Evolutionary conservation across 2,888 invertebrate genomes (phyloP), one percentile per base, ranked within the genome.

Genomic region (Drosophila ustulata): DNA sequence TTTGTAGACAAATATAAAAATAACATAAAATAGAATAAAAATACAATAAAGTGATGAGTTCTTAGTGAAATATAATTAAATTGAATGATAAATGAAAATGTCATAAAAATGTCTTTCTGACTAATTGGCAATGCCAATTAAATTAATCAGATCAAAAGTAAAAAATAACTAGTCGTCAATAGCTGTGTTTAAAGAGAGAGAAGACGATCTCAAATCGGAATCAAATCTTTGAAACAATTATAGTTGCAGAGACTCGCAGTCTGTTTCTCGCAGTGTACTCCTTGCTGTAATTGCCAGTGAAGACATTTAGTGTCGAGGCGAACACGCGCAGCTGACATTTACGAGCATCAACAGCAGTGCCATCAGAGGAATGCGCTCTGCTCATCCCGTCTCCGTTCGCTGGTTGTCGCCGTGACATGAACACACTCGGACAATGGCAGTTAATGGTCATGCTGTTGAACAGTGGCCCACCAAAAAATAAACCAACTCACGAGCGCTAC

Each of bases 261-360:
- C 0, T 4, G 6, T 53, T 62, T 41, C 26, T 13, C 23, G 28
- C 49, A 64, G 64, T 64, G 64, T 34, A 32, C 8, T n/a, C 1
- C n/a, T 0, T 68, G 80, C 71, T 85, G 82, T 91, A 90, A 89
- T 91, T 90, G 88, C 89, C 84, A 79, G 80, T 84, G 89, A 90
- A 90, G 88, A 90, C 89, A 90, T 90, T 82, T 74, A 87, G 73
- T 86, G 88, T 81, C 80, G 79, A 30, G 68, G 53, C 59, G 58
- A 84, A 82, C 82, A 87, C 82, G 75, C 77, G 79, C 71, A 63
- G 55, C 74, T 89, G 90, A 91, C 90, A 91, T 90, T 86, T 90
- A 90, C 91, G 86, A 89, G 87, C 89, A 80, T 89, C 89, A 82
- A 79, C 75, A 69, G 69, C 65, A 64, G 76, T 72, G 75, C 71